A percentile compares a stretch with the other conserved stretches of the same genome.
phyloP scores from a whole-genome alignment of 1,140 invertebrate species.

The Mercenaria mercenaria region DNA sequence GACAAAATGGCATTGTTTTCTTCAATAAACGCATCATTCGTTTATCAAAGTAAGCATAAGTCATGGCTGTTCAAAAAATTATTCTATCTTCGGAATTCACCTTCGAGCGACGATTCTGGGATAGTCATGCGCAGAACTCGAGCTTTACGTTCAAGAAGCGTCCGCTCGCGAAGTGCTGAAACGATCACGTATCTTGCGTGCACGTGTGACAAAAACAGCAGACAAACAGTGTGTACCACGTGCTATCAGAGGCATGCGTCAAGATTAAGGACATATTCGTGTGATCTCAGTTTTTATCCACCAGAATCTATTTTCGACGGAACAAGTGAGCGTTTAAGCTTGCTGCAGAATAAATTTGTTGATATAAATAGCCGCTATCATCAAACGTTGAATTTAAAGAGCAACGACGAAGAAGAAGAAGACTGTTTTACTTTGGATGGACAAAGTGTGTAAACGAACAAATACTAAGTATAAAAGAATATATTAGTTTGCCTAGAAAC shows the following conservation, averaged over 20 bases:
- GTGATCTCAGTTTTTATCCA: constrained; percentile 35
- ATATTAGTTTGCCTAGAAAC: too few relatives aligned
- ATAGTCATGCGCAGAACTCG: background rate
- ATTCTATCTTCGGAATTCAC: constrained; percentile 4
- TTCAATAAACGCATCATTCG: constrained; percentile 14
- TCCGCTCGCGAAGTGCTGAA: constrained; percentile 42
- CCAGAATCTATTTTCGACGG: constrained; percentile 22
- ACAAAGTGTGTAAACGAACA: constrained; percentile 8
- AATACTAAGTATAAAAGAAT: too few relatives aligned
- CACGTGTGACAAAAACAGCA: background rate
- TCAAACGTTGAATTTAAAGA: background rate
- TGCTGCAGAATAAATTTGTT: constrained; percentile 10
- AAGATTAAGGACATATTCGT: constrained; percentile 23
- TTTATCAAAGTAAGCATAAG: constrained; percentile 31
- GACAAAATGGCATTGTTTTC: constrained; percentile 12
- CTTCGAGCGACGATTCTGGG: constrained; percentile 39
- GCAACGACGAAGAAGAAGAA: background rate
- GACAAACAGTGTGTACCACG: background rate
- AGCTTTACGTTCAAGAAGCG: background rate
- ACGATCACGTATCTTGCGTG: background rate
- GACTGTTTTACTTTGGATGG: constrained; percentile 14
- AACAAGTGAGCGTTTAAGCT: constrained; percentile 17
- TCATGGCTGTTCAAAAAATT: constrained; percentile 37
- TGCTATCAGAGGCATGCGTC: background rate
- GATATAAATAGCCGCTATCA: constrained; percentile 8